Evolutionary conservation across 2,888 invertebrate species (phyloP).

Genomic region (Synanthedon andrenaeformis): DNA sequence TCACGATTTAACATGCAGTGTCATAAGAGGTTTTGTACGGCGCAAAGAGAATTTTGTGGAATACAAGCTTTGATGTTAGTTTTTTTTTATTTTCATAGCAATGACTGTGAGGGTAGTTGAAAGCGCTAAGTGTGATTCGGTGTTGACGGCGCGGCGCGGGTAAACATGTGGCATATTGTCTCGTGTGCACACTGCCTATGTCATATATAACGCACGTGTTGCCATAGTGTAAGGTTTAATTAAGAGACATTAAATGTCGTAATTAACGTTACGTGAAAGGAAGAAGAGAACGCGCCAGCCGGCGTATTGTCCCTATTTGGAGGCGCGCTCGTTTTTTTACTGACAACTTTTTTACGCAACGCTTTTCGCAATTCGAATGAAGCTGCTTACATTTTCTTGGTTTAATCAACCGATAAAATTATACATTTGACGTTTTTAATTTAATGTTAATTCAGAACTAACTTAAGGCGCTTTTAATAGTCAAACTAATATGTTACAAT

Average conservation of each 20-base stretch:
- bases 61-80: neutral
- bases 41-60: neutral
- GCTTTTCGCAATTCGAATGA: neutral
- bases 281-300: conserved; percentile 5
- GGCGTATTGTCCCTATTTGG: conserved; percentile 3
- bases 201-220: neutral
- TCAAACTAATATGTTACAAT: no score
- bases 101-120: neutral
- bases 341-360: neutral
- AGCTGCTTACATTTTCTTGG: no score
- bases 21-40: no score
- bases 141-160: neutral
- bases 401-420: no score
- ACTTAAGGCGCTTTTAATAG: no score
- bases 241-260: conserved; percentile 34
- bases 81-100: neutral
- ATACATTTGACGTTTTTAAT: no score
- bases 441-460: no score
- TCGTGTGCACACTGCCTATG: neutral
- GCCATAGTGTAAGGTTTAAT: conserved; percentile 23
- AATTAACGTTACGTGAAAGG: conserved; percentile 28
- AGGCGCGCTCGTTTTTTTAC: neutral
- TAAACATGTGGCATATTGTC: neutral
- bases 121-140: neutral
- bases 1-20: no score